Percentiles rank a stretch among this genome's conserved stretches.
Evolutionary conservation across 2,888 invertebrate genomes (phyloP).

Genomic region (Pyrrhia umbra): DNA sequence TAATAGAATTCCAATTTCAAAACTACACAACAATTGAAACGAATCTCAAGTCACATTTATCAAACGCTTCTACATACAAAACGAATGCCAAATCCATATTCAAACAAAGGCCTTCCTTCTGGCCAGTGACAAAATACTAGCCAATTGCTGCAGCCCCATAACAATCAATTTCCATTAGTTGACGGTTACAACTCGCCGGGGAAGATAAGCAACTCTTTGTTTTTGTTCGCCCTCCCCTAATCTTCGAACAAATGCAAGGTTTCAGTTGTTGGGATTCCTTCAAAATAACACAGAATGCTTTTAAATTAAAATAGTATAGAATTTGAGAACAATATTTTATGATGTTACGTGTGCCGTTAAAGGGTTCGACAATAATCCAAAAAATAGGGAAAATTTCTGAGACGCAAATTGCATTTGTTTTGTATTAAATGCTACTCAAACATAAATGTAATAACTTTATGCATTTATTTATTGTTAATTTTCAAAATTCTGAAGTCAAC

Average conservation of each 20-base stretch:
- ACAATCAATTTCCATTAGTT: slow-evolving; percentile 59
- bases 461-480: no score
- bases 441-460: no score
- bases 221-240: slow-evolving; percentile 22
- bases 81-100: slow-evolving; percentile 10
- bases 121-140: slow-evolving; percentile 12
- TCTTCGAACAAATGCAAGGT: slow-evolving; percentile 33
- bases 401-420: no score
- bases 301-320: no score
- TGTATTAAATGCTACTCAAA: no score
- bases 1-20: neutral
- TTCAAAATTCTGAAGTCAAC: no score
- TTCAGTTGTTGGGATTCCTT: slow-evolving; percentile 18
- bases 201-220: slow-evolving; percentile 46
- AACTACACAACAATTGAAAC: neutral
- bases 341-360: no score
- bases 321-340: no score
- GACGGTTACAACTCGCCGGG: slow-evolving; percentile 46
- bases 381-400: no score
- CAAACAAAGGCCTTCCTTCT: neutral
- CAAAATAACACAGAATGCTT: slow-evolving; percentile 23
- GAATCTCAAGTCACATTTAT: neutral
- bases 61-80: neutral
- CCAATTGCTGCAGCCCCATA: slow-evolving; percentile 36
- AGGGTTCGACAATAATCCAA: no score